Evolutionary conservation across 2,888 invertebrate genomes (phyloP).

Genomic region (Malthinus seriepunctatus): DNA sequence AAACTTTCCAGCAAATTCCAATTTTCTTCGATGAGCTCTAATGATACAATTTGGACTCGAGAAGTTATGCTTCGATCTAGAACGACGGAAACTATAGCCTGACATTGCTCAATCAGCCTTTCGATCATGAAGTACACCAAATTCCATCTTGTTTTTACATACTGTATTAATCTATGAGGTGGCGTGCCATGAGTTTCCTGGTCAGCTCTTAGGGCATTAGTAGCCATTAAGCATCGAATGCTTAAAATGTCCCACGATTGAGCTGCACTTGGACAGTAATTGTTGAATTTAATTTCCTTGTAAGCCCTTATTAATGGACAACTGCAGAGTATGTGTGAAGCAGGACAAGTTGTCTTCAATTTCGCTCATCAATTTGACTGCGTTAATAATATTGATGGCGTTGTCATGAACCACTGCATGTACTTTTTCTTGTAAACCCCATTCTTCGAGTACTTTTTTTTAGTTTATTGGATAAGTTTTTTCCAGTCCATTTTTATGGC

Average conservation of each 20-base stretch:
- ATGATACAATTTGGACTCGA: slow-evolving; percentile 8
- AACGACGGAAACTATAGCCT: slow-evolving; percentile 31
- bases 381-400: slow-evolving; percentile 36
- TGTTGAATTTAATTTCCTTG: slow-evolving; percentile 1
- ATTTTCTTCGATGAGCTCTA: slow-evolving; percentile 25
- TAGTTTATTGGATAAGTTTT: slow-evolving; percentile 32
- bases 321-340: slow-evolving; percentile 37
- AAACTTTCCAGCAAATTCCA: slow-evolving; percentile 26
- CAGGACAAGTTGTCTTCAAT: slow-evolving; percentile 32
- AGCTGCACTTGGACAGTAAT: slow-evolving; percentile 28
- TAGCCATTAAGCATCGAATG: slow-evolving; percentile 33
- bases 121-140: slow-evolving; percentile 33
- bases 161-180: slow-evolving; percentile 26
- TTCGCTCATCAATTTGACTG: slow-evolving; percentile 16
- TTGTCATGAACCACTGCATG: slow-evolving; percentile 37
- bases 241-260: slow-evolving; percentile 36
- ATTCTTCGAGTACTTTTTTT: slow-evolving; percentile 30
- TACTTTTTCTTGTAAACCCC: slow-evolving; percentile 30
- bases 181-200: slow-evolving; percentile 22
- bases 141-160: slow-evolving; percentile 31
- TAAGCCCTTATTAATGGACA: slow-evolving; percentile 32
- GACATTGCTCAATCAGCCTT: slow-evolving; percentile 31
- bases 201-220: slow-evolving; percentile 18
- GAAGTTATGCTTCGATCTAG: slow-evolving; percentile 22
- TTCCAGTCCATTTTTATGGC: slow-evolving; percentile 30